These are phyloP conservation scores for Aotus griseimembra DNA, from an alignment of 2,797 vertebrate species.

Conservation along the genomic window DNA sequence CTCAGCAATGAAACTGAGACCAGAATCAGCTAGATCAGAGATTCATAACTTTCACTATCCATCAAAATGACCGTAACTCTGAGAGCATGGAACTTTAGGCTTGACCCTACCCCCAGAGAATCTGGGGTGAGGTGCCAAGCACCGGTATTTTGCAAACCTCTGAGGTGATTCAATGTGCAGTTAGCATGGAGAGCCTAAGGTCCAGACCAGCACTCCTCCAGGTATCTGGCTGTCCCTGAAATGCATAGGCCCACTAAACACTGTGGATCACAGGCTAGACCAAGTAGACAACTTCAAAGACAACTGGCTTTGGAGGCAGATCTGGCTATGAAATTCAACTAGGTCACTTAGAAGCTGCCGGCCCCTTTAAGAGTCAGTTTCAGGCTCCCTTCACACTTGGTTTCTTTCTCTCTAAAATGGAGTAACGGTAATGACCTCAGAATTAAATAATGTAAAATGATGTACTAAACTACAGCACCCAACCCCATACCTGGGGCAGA, in stretches of 20 bases:
- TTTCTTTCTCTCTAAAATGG: constrained; percentile 28
- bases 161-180: neutral
- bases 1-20: neutral
- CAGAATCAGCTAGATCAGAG: neutral
- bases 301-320: neutral
- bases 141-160: neutral
- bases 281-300: neutral
- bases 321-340: neutral
- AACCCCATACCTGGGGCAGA: neutral
- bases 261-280: neutral
- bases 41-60: neutral
- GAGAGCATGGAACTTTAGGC: neutral
- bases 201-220: neutral
- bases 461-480: neutral
- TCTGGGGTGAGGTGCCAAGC: neutral
- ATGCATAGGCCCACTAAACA: neutral
- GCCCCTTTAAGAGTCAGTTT: neutral
- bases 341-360: neutral
- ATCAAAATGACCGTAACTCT: neutral
- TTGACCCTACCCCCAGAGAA: neutral
- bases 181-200: neutral
- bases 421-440: neutral
- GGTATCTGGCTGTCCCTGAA: neutral
- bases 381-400: neutral
- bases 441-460: constrained; percentile 23